These are phyloP conservation scores for Mormyrops boulengeri DNA, from an alignment of 2,797 vertebrate species.

Conservation along the genomic window DNA sequence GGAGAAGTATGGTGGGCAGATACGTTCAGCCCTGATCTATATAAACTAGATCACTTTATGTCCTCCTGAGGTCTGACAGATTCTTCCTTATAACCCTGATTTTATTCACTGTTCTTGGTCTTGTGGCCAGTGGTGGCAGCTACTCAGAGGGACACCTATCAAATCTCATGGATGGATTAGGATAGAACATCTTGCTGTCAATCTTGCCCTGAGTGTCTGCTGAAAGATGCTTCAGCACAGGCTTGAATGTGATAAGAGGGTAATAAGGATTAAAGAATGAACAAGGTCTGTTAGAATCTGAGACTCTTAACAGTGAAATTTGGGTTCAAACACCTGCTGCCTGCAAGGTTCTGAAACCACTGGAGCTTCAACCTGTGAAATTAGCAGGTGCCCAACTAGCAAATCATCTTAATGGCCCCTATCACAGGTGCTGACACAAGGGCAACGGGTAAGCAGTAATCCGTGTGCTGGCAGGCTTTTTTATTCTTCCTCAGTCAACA, in stretches of 20 bases:
- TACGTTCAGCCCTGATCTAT: background rate
- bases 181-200: background rate
- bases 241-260: background rate
- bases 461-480: background rate
- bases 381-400: background rate
- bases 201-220: background rate
- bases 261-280: background rate
- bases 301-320: background rate
- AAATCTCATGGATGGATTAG: background rate
- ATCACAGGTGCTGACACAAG: background rate
- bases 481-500: background rate
- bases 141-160: background rate
- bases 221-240: background rate
- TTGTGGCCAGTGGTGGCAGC: background rate
- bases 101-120: background rate
- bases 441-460: background rate
- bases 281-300: background rate
- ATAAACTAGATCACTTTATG: background rate
- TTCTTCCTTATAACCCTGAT: background rate
- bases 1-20: background rate
- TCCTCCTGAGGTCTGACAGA: background rate
- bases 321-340: background rate
- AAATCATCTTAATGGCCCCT: background rate
- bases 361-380: background rate
- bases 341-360: background rate